phyloP scores from a whole-genome alignment of 2,888 invertebrate genomes.

The Harpalus rubripes region DNA sequence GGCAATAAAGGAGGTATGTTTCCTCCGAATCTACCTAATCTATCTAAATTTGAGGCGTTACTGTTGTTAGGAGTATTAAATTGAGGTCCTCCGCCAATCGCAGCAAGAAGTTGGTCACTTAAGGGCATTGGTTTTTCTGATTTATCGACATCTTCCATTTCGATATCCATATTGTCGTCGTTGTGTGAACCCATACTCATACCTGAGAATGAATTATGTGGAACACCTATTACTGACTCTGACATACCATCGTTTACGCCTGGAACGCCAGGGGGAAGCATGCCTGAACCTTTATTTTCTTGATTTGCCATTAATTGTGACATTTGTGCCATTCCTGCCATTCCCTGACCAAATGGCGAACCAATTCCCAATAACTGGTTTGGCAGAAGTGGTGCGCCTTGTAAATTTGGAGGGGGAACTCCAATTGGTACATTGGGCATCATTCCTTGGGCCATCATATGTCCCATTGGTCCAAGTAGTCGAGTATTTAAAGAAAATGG shows the following conservation, averaged over 20 bases:
- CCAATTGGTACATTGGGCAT: constrained; percentile 80
- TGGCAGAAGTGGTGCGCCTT: constrained; percentile 75
- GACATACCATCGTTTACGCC: constrained; percentile 76
- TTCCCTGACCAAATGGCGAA: constrained; percentile 75
- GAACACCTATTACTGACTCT: constrained; percentile 76
- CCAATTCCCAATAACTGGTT: constrained; percentile 76
- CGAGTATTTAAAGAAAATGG: constrained; percentile 76
- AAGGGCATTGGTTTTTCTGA: constrained; percentile 73
- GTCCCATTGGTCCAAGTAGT: constrained; percentile 73
- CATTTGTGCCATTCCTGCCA: constrained; percentile 72
- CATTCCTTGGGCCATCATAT: constrained; percentile 78
- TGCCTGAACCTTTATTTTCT: constrained; percentile 68
- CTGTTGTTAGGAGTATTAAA: constrained; percentile 68
- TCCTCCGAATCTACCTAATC: constrained; percentile 71
- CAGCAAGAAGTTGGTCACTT: constrained; percentile 79
- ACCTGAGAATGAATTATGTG: constrained; percentile 72
- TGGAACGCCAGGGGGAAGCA: constrained; percentile 68
- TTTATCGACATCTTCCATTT: constrained; percentile 82
- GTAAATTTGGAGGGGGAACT: constrained; percentile 81
- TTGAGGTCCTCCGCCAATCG: constrained; percentile 58
- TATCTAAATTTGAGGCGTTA: constrained; percentile 66
- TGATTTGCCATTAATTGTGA: constrained; percentile 70
- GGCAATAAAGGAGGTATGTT: constrained; percentile 69
- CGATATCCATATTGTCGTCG: constrained; percentile 90
- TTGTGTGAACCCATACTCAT: constrained; percentile 72